A percentile compares a stretch with the other conserved stretches of the same genome.
These are phyloP conservation scores for Zaprionus africanus DNA, from an alignment of 1,140 invertebrate species.

Conservation along the genomic window DNA sequence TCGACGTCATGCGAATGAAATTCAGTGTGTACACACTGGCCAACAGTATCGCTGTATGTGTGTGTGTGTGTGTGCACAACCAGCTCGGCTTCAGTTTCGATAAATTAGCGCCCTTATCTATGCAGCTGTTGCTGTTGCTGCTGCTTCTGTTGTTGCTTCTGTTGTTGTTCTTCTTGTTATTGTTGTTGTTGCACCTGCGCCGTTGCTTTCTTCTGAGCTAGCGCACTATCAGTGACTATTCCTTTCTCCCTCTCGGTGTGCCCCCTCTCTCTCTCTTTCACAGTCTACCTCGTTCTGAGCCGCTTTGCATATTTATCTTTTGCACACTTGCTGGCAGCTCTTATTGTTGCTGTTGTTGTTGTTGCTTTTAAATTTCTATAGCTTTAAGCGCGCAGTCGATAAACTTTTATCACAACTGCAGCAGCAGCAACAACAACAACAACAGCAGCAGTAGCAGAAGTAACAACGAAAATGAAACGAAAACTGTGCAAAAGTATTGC, in stretches of 20 bases:
- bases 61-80: conserved; percentile 18
- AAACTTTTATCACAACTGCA: conserved; percentile 80
- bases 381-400: conserved; percentile 66
- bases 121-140: conserved; percentile 61
- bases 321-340: conserved; percentile 58
- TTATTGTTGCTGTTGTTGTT: conserved; percentile 29
- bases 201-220: conserved; percentile 45
- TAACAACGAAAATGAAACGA: conserved; percentile 31
- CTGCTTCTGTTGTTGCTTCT: conserved; percentile 40
- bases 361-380: conserved; percentile 49
- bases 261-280: conserved; percentile 1
- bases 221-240: conserved; percentile 60
- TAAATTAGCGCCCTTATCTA: conserved; percentile 77
- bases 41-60: background rate
- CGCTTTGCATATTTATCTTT: conserved; percentile 78
- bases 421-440: conserved; percentile 44
- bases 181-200: conserved; percentile 62
- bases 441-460: conserved; percentile 38
- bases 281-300: conserved; percentile 12
- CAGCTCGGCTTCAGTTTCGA: conserved; percentile 50
- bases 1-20: conserved; percentile 37
- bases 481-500: conserved; percentile 65
- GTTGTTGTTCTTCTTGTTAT: conserved; percentile 35
- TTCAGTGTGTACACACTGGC: conserved; percentile 39
- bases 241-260: conserved; percentile 8